Conservation (phyloP, 2,113 vertebrate species). For the Telmatochromis sp. region DNA sequence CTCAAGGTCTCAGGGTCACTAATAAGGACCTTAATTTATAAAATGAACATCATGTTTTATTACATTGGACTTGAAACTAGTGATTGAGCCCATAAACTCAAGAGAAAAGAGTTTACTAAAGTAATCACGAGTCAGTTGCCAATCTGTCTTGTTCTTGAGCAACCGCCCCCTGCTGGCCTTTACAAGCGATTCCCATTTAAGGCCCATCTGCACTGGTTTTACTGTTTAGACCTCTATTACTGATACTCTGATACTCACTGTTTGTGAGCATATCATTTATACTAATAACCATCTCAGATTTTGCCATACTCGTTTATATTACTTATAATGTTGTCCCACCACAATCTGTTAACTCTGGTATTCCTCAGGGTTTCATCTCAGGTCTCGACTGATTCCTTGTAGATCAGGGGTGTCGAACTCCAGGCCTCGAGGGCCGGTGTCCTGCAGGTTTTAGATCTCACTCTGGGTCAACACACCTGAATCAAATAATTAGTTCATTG, state of each 20-base stretch:
- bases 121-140: neutral
- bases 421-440: too few species aligned
- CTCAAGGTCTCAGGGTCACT: neutral
- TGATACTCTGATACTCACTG: neutral
- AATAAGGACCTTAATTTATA: neutral
- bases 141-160: neutral
- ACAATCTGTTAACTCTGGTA: neutral
- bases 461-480: too few species aligned
- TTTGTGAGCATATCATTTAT: neutral
- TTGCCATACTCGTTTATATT: neutral
- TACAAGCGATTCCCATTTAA: neutral
- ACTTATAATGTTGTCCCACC: neutral
- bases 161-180: neutral
- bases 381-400: rapidly evolving
- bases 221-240: neutral
- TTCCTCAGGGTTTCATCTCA: neutral
- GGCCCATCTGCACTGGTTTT: neutral
- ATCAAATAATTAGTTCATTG: too few species aligned
- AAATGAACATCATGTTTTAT: neutral
- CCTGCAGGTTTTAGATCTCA: too few species aligned
- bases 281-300: neutral
- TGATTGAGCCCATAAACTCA: neutral
- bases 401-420: neutral
- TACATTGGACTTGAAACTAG: neutral
- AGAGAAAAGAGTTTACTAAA: neutral